These are phyloP conservation scores for Acleris emargana DNA, from an alignment of 2,888 invertebrate species.

Conservation along the genomic window DNA sequence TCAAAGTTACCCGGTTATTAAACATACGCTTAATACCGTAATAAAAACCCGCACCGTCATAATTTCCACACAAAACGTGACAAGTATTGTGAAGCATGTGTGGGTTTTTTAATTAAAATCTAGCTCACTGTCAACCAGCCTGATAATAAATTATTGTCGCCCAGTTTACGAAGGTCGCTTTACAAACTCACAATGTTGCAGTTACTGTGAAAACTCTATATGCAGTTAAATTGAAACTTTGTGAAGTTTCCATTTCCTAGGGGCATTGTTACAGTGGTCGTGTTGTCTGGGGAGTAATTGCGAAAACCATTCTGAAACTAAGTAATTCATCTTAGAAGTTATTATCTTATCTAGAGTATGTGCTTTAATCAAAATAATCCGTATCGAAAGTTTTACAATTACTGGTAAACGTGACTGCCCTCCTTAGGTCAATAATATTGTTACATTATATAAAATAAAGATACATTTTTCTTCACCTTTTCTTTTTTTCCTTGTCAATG, in stretches of 20 bases:
- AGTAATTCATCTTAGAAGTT: neutral
- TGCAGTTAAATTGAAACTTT: slow-evolving; percentile 32
- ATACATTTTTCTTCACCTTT: too few species aligned
- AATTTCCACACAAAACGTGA: slow-evolving; percentile 21
- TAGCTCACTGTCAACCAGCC: slow-evolving; percentile 19
- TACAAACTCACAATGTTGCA: slow-evolving; percentile 29
- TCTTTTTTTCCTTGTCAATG: too few species aligned
- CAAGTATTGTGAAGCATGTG: slow-evolving; percentile 21
- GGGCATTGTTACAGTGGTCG: slow-evolving; percentile 7
- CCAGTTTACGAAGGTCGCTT: slow-evolving; percentile 28
- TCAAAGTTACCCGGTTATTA: neutral
- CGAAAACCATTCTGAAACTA: neutral
- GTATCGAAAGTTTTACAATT: too few species aligned
- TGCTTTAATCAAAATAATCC: too few species aligned
- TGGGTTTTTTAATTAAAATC: slow-evolving; percentile 34
- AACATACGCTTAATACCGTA: neutral
- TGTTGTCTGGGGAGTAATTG: slow-evolving; percentile 14
- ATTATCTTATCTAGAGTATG: neutral
- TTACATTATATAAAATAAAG: too few species aligned
- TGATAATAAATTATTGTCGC: slow-evolving; percentile 32
- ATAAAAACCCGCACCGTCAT: slow-evolving; percentile 19
- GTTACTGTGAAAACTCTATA: slow-evolving; percentile 14
- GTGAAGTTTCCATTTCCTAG: slow-evolving; percentile 22
- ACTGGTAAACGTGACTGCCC: too few species aligned
- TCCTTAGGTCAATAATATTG: too few species aligned